Base-by-base conservation (phyloP, 2,888 invertebrate species). In the Ichneumoninae sp. region DNA sequence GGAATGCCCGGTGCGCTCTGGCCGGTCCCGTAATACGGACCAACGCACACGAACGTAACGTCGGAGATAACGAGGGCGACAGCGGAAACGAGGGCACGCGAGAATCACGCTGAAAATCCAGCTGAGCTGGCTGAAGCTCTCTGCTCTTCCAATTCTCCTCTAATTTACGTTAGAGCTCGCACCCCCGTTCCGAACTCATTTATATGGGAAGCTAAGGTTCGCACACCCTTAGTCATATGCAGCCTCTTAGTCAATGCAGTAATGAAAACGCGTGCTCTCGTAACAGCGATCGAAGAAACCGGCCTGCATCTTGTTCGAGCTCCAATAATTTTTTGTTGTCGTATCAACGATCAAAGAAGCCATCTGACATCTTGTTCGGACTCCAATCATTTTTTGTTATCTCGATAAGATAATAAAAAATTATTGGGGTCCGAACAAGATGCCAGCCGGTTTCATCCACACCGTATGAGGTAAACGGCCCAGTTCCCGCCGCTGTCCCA, bases 61-160 rank as follows among this genome's bases (percentile, higher is more conserved):
- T 73, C 73, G 65, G 83, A 80, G 86, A 79, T 87, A 86, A 87
- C 85, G 85, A 86, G 83, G 57, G 65, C 77, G 83, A 83, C 83
- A 75, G 81, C 81, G 83, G 83, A 87, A 87, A 85, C 81, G 85
- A 71, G 85, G 81, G 60, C 85, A 79, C 79, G 75, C 66, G 70
- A 78, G 78, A 85, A 82, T 85, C 81, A 65, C 81, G 75, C 65
- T 82, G 79, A 71, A 85, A 85, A 85, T 85, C 81, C 82, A 74
- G 75, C 77, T 71, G 78, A 85, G 65, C 81, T 66, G 54, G 68
- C 60, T 52, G n/a, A 63, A 52, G 36, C 44, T 70, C 47, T 60
- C 78, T 54, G 69, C 77, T 47, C 63, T 68, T 73, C 76, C 77
- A 73, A 69, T 78, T 73, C 69, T 68, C 73, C 77, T 81, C 73